Evolutionary conservation across 2,888 invertebrate genomes (phyloP).

Genomic region (Acanthosepion lycidas): DNA sequence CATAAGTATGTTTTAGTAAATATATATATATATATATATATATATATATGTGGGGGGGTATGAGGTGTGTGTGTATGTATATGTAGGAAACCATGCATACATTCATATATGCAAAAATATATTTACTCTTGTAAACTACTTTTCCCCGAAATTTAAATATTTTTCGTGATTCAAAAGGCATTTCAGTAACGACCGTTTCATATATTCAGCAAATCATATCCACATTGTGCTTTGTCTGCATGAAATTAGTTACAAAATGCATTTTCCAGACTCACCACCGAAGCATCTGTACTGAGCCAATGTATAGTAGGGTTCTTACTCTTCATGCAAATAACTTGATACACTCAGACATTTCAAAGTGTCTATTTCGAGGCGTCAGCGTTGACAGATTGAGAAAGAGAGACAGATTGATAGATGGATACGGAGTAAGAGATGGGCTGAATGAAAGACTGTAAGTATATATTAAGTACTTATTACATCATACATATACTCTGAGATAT

Average conservation of each 20-base stretch:
- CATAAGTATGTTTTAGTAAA: neutral
- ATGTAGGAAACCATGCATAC: neutral
- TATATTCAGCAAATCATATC: neutral
- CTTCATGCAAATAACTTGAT: neutral
- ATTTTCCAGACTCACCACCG: slow-evolving; percentile 6
- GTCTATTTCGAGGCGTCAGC: slow-evolving; percentile 3
- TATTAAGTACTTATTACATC: slow-evolving; percentile 14
- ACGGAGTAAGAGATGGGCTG: neutral
- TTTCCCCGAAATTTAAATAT: neutral
- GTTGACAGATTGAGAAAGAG: neutral
- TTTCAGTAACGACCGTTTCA: neutral
- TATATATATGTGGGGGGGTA: neutral
- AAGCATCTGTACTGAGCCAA: neutral
- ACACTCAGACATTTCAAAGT: slow-evolving; percentile 1
- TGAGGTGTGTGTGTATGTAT: no score
- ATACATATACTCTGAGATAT: neutral
- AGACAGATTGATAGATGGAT: slow-evolving; percentile 33
- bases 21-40: neutral
- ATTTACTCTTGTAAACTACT: neutral
- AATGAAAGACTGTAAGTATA: neutral
- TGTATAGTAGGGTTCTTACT: neutral
- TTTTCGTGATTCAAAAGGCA: slow-evolving; percentile 11
- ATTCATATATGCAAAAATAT: neutral
- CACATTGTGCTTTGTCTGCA: slow-evolving; percentile 33
- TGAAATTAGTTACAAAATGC: slow-evolving; percentile 18